Base-by-base conservation (phyloP, 2,888 invertebrate species). In the Aphidoletes aphidimyza region DNA sequence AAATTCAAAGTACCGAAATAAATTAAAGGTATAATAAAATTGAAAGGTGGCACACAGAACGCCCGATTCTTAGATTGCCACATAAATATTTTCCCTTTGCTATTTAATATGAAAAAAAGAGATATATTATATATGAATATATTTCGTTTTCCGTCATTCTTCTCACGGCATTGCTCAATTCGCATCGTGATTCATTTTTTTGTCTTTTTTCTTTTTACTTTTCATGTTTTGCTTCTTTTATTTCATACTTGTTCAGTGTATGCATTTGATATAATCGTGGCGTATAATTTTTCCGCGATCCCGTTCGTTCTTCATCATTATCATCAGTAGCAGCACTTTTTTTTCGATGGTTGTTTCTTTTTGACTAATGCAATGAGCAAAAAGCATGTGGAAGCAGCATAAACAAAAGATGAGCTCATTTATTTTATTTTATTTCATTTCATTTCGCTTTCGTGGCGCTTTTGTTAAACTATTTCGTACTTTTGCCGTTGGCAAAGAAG, bases 321-420 rank as follows among this genome's bases (percentile, higher is more conserved):
- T n/a, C n/a, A n/a, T n/a, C n/a, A n/a, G n/a, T n/a, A n/a, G n/a
- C n/a, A n/a, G n/a, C n/a, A n/a, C n/a, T n/a, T n/a, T 54, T 54
- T 11, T 47, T 17, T 9, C 9, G 6, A 54, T 54, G 5, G 1
- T 22, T 22, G 0, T 54, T 69, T 69, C 30, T 14, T 14, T 2
- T 54, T 11, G 30, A 14, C 14, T 5, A 30, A 11, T 30, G 5
- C n/a, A 69, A 14, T 14, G 54, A 54, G 26, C 54, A 26, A 69
- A 69, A 69, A 14, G 69, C 69, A 69, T 69, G 30, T 14, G 17
- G 14, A 69, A 69, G 14, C 69, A 69, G 30, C 69, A 69, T 69
- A 69, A 69, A 69, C 69, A 69, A 69, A 69, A 69, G 69, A 69
- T 69, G 69, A 69, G 69, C 69, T 69, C 69, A 69, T 69, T 69